phyloP scores from a whole-genome alignment of 2,797 vertebrate genomes.

The Tenualosa ilisha region DNA sequence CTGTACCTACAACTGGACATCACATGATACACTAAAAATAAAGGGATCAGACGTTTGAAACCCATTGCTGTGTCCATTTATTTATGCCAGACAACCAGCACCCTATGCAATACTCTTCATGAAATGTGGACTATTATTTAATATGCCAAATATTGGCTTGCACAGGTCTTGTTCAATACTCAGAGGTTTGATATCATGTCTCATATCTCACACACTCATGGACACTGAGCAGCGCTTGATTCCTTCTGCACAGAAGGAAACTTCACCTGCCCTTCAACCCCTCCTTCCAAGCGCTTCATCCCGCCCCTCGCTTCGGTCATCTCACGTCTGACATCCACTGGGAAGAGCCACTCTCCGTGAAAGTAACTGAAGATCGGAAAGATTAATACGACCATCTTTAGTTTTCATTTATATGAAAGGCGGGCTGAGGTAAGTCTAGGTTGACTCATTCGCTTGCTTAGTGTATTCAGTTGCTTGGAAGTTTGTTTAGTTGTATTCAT shows the following conservation, averaged over 20 bases:
- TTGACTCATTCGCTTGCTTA: background rate
- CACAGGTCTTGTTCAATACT: too few relatives aligned
- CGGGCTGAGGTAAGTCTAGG: background rate
- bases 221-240: background rate
- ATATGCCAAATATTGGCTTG: too few relatives aligned
- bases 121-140: too few relatives aligned
- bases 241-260: background rate
- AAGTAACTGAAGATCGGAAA: background rate
- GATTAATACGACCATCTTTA: background rate
- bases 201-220: too few relatives aligned
- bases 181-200: too few relatives aligned
- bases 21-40: background rate
- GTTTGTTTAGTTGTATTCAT: background rate
- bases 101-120: too few relatives aligned
- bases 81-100: background rate
- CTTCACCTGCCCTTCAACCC: constrained; percentile 44
- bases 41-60: background rate
- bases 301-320: constrained; percentile 6
- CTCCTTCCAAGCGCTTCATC: constrained; percentile 24
- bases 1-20: background rate
- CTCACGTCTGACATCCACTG: constrained; percentile 18
- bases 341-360: constrained; percentile 20
- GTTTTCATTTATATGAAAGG: background rate
- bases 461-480: background rate
- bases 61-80: background rate